phyloP scores from a whole-genome alignment of 2,113 vertebrate species.

The Thamnophis sirtalis region DNA sequence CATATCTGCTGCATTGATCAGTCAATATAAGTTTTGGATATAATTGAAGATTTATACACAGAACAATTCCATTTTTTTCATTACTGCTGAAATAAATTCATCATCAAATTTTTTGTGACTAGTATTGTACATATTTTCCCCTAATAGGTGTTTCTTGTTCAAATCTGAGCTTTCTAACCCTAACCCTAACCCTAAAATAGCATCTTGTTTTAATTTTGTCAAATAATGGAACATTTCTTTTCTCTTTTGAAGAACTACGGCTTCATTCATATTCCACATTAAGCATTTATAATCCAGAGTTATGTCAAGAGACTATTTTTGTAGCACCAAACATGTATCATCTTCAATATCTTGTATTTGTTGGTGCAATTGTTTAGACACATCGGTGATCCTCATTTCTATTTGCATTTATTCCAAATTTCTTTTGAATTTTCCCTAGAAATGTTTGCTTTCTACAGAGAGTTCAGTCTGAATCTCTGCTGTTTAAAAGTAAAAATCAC shows the following conservation, averaged over 20 bases:
- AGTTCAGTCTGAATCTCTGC: neutral
- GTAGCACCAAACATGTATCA: neutral
- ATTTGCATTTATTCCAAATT: neutral
- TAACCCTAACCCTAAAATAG: too few species aligned
- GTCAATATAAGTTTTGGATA: neutral
- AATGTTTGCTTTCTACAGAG: neutral
- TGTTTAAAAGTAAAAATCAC: neutral
- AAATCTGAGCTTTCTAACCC: too few species aligned
- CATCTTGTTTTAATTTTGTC: neutral
- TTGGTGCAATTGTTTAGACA: neutral
- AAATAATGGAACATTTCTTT: neutral
- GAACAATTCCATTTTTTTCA: neutral
- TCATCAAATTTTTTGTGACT: neutral
- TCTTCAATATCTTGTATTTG: neutral
- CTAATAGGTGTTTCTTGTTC: neutral
- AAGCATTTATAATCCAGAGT: neutral
- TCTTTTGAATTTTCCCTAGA: neutral
- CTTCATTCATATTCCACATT: neutral
- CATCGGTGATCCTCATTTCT: neutral
- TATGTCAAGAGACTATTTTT: neutral
- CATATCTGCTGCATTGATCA: neutral
- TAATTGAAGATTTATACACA: neutral
- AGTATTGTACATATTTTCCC: neutral
- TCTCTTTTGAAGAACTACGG: neutral
- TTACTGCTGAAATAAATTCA: neutral